phyloP scores from a whole-genome alignment of 2,797 vertebrate species.

The Amphiprion clarkii region DNA sequence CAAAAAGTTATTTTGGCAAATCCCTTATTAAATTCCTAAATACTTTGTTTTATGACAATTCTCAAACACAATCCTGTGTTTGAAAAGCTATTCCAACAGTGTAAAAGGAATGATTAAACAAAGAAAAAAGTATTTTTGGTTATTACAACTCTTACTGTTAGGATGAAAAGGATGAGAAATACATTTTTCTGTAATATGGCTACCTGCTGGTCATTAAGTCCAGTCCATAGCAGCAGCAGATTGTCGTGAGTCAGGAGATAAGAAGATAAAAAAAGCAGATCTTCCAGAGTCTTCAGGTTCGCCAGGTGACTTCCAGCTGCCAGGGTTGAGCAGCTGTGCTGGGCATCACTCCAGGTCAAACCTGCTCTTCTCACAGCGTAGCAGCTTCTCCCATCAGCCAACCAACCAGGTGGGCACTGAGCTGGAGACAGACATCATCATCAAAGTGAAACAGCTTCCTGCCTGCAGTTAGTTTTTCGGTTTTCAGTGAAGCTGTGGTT shows the following conservation, averaged over 20 bases:
- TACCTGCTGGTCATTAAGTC: slow-evolving; percentile 89
- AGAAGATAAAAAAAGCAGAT: slow-evolving; percentile 83
- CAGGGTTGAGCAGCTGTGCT: slow-evolving; percentile 73
- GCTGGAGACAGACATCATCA: slow-evolving; percentile 74
- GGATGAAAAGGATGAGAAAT: background rate
- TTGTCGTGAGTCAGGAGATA: slow-evolving; percentile 81
- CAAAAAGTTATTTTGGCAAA: background rate
- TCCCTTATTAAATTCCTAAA: background rate
- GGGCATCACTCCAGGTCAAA: slow-evolving; percentile 84
- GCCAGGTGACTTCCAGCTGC: slow-evolving; percentile 84
- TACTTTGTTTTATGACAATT: background rate
- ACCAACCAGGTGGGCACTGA: slow-evolving; percentile 86
- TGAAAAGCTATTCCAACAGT: background rate
- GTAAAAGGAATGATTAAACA: background rate
- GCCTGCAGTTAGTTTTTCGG: background rate
- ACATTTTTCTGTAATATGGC: background rate
- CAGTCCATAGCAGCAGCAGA: slow-evolving; percentile 89
- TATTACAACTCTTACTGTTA: background rate
- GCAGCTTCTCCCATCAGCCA: slow-evolving; percentile 86
- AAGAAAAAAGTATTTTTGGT: background rate
- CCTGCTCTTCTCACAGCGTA: slow-evolving; percentile 80
- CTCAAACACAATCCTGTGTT: background rate
- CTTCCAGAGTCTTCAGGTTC: slow-evolving; percentile 84
- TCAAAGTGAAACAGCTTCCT: background rate
- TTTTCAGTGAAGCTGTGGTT: slow-evolving; percentile 1